Conservation (phyloP, 2,113 vertebrate genomes). For the Orthochromis indermauri region DNA sequence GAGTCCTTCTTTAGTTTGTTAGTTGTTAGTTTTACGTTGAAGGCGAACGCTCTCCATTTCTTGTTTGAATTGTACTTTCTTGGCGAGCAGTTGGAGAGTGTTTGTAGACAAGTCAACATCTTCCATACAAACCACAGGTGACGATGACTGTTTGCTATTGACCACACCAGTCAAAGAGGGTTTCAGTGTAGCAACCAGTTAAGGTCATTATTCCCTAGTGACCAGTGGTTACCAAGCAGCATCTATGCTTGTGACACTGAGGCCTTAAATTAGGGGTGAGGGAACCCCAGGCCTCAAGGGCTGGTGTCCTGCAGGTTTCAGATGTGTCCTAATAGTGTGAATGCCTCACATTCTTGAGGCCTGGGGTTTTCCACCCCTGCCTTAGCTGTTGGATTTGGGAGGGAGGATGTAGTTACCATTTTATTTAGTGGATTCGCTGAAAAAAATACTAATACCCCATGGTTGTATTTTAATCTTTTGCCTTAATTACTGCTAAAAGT, state of each 20-base stretch:
- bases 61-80: neutral
- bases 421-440: fast-evolving
- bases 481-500: neutral
- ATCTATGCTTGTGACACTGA: neutral
- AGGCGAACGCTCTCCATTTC: neutral
- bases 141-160: neutral
- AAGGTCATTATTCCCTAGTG: neutral
- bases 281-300: neutral
- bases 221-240: neutral
- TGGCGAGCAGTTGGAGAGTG: neutral
- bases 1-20: neutral
- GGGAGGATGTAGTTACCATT: neutral
- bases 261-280: neutral
- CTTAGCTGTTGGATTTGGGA: neutral
- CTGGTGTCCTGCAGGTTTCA: neutral
- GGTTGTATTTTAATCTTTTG: neutral
- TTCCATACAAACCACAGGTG: neutral
- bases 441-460: neutral
- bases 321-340: neutral
- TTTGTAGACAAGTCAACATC: neutral
- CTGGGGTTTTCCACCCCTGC: neutral
- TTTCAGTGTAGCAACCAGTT: neutral
- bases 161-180: neutral
- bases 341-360: neutral
- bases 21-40: neutral